A percentile compares a stretch with the other conserved stretches of the same genome.
phyloP scores from a whole-genome alignment of 1,140 invertebrate genomes.

The Polyergus mexicanus region DNA sequence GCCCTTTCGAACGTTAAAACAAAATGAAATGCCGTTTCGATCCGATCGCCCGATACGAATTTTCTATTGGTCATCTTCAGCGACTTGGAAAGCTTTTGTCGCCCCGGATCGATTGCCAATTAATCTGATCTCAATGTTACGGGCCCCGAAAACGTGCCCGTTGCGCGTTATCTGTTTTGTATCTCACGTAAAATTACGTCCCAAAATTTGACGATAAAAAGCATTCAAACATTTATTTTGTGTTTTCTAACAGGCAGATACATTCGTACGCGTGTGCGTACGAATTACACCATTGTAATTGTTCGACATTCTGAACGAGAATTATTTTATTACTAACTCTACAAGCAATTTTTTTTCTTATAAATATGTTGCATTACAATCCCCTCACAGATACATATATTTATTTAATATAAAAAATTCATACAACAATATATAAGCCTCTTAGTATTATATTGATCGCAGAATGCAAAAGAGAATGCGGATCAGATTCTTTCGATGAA shows the following conservation, averaged over 20 bases:
- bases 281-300: background rate
- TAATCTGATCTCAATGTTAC: constrained; percentile 28
- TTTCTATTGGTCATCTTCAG: constrained; percentile 4
- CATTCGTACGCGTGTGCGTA: background rate
- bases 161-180: background rate
- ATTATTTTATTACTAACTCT: constrained; percentile 1
- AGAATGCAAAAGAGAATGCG: background rate
- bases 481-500: background rate
- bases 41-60: constrained; percentile 5
- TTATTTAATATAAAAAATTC: background rate
- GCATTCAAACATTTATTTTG: background rate
- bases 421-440: background rate
- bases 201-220: background rate
- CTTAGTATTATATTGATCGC: background rate
- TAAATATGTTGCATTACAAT: background rate
- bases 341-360: background rate
- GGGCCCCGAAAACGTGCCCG: background rate
- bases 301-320: background rate
- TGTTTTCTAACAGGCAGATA: background rate
- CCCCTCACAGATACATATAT: too few species aligned
- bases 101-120: constrained; percentile 15
- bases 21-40: constrained; percentile 27
- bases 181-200: background rate
- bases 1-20: constrained; percentile 33
- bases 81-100: constrained; percentile 56